Conservation (phyloP, 2,113 vertebrate species). For the Sisor rabdophorus region DNA sequence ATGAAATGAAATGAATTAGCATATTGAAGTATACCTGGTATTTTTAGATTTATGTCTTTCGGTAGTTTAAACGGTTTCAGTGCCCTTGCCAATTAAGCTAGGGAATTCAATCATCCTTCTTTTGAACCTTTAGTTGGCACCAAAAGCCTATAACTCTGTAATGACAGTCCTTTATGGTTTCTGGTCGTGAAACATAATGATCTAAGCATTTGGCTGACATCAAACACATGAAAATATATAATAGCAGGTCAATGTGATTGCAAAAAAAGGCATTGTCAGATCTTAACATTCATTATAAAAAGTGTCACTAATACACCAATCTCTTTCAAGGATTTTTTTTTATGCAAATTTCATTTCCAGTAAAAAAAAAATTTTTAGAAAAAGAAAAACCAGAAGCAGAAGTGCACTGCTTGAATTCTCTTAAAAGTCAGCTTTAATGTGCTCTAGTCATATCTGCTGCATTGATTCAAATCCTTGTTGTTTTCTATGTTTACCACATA, state of each 20-base stretch:
- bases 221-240: not conserved
- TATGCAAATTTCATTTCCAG: not conserved
- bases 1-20: no score
- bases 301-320: not conserved
- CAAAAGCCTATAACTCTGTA: constrained; percentile 7
- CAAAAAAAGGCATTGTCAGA: constrained; percentile 10
- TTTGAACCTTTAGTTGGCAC: not conserved
- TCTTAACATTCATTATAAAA: constrained; percentile 22
- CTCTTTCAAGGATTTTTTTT: not conserved
- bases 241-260: not conserved
- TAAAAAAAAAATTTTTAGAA: not conserved
- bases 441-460: not conserved
- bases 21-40: constrained; percentile 18
- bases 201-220: constrained; percentile 1
- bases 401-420: not conserved
- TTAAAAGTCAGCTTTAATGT: not conserved
- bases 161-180: not conserved
- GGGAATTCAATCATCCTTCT: constrained; percentile 7
- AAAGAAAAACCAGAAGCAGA: not conserved
- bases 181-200: not conserved
- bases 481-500: not conserved
- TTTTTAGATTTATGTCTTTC: constrained; percentile 37
- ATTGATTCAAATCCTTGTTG: not conserved
- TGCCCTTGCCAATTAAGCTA: constrained; percentile 19
- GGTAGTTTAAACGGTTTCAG: constrained; percentile 20